Evolutionary conservation across 2,797 vertebrate genomes (phyloP), one percentile per base, ranked within the genome.

Genomic region (Sebastes steindachneri): DNA sequence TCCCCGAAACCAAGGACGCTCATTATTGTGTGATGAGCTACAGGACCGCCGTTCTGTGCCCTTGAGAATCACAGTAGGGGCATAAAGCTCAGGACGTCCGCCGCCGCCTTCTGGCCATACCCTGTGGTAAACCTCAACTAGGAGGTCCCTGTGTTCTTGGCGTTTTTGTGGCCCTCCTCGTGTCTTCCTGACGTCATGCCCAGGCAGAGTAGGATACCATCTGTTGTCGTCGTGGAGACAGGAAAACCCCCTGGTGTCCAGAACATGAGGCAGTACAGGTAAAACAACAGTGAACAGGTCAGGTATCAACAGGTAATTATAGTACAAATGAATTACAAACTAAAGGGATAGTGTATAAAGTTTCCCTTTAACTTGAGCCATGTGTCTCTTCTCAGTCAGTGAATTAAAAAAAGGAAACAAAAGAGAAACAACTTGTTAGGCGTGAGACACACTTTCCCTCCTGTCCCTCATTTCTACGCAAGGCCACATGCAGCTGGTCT

Each of bases 171-270:
- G 80, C 33, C 77, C 79, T 79, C 85, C 76, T 72, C n/a, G 79
- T 81, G 80, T 89, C 68, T 86, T 81, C 73, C 70, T 92, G 90
- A 90, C 71, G 80, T 88, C 87, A 89, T 59, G 77, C 76, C 82
- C 81, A 68, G 48, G 41, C 80, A 45, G 73, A 81, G 75, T 12
- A 14, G 79, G 85, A 79, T 28, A 28, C 91, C 92, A 92, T 94
- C 92, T 91, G 91, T 75, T 55, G 65, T 88, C 55, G 14, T 77
- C 1, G 5, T 57, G 67, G 73, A 76, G 73, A 83, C 64, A 28
- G 82, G 81, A 88, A 73, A 55, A 74, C 31, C 62, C 75, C 60
- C 79, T 3, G 60, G 59, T 76, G 75, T 85, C 67, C 66, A 75
- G 64, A 55, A 82, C 79, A 75, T 51, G 67, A 73, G 33, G 53